Conservation (phyloP, 2,797 vertebrate species). For the Naso thynnoides region DNA sequence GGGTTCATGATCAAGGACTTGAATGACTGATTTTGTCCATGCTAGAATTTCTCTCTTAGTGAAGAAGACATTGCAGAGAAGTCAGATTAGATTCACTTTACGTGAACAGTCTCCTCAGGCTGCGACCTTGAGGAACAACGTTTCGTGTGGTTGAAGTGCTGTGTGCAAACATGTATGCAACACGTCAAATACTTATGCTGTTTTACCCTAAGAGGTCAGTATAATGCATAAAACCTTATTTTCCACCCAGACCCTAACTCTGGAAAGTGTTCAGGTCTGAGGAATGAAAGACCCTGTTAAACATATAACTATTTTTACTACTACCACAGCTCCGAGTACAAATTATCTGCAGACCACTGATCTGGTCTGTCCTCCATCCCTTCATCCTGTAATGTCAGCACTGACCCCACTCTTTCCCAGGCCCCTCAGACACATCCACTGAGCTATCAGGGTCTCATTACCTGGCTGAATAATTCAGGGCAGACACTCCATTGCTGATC, state of each 20-base stretch:
- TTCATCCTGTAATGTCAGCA: constrained; percentile 8
- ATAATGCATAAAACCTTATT: neutral
- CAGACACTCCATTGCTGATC: constrained; percentile 59
- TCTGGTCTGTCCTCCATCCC: neutral
- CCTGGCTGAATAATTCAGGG: constrained; percentile 71
- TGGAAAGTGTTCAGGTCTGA: neutral
- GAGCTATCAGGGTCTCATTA: constrained; percentile 62
- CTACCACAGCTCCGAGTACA: constrained; percentile 1
- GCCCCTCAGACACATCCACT: constrained; percentile 40
- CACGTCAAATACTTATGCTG: constrained; percentile 9
- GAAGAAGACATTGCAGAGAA: constrained; percentile 38
- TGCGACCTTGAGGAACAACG: constrained; percentile 32
- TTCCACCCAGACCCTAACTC: no score
- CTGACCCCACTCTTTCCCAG: constrained; percentile 28
- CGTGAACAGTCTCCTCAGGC: constrained; percentile 23
- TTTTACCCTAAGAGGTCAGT: neutral
- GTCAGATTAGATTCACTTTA: constrained; percentile 58
- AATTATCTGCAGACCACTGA: constrained; percentile 10
- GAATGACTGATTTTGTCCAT: constrained; percentile 61
- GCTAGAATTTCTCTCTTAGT: constrained; percentile 63
- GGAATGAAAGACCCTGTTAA: neutral
- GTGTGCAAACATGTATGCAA: neutral
- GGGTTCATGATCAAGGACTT: constrained; percentile 54
- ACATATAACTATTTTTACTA: neutral
- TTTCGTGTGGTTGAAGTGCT: constrained; percentile 10